A percentile compares a stretch with the other conserved stretches of the same genome.
Evolutionary conservation across 2,113 vertebrate species (phyloP).

Genomic region (Chaetodon auriga): DNA sequence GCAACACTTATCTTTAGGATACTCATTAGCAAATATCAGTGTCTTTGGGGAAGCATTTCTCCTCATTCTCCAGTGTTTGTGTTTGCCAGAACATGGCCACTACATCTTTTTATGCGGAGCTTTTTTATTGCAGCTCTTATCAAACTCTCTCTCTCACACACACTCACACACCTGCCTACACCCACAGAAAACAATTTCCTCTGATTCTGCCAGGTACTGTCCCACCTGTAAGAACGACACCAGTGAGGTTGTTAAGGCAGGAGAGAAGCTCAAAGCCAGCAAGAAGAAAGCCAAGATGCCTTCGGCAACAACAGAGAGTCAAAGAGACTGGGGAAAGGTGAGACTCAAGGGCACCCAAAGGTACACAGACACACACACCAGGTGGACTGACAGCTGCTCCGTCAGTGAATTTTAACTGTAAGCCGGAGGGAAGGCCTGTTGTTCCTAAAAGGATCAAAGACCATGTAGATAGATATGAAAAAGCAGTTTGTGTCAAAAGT

Average conservation of each 20-base stretch:
- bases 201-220: conserved; percentile 90
- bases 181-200: background rate
- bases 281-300: conserved; percentile 99
- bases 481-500: background rate
- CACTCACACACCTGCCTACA: background rate
- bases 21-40: background rate
- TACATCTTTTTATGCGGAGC: background rate
- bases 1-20: background rate
- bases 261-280: conserved; percentile 97
- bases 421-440: conserved; percentile 9
- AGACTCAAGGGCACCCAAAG: conserved; percentile 40
- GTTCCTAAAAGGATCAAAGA: background rate
- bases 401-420: background rate
- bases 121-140: background rate
- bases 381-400: conserved; percentile 20
- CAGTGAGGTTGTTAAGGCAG: conserved; percentile 97
- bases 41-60: background rate
- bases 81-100: background rate
- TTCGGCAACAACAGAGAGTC: conserved; percentile 96
- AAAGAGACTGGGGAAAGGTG: conserved; percentile 99
- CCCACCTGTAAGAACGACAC: conserved; percentile 99
- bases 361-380: conserved; percentile 1
- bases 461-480: background rate
- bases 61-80: background rate
- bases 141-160: background rate